Percentiles rank a stretch among this genome's conserved stretches.
Conservation (phyloP, 2,113 vertebrate species). For the Fulica atra region DNA sequence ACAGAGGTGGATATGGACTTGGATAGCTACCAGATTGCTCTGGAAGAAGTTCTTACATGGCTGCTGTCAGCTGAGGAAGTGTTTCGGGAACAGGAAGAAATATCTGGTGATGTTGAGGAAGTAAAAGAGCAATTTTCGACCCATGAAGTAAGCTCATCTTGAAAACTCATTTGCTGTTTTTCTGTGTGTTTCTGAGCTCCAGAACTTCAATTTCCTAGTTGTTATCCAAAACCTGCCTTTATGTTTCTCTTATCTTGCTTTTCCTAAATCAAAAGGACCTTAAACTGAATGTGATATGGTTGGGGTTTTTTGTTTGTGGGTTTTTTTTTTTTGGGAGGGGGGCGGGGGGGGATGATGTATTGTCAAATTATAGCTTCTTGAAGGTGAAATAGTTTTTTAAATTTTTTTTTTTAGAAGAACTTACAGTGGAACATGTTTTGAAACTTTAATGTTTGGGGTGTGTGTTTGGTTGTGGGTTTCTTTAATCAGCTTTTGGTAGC, state of each 20-base stretch:
- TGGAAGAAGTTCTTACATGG: constrained; percentile 98
- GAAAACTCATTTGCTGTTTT: background rate
- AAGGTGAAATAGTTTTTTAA: background rate
- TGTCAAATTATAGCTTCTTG: background rate
- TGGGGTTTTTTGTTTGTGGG: too few relatives aligned
- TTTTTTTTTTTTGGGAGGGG: too few relatives aligned
- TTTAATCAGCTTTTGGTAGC: background rate
- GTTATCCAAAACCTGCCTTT: background rate
- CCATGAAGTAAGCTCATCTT: constrained; percentile 84
- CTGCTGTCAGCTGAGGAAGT: constrained; percentile 91
- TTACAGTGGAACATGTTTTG: background rate
- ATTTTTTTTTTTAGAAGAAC: background rate
- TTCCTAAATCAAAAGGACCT: background rate
- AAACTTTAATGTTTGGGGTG: background rate
- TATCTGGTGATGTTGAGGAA: constrained; percentile 94
- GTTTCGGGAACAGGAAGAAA: constrained; percentile 89
- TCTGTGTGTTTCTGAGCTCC: background rate
- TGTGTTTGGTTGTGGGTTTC: background rate
- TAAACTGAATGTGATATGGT: background rate
- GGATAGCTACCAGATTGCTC: constrained; percentile 89
- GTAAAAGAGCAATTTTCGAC: constrained; percentile 97
- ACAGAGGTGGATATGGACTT: constrained; percentile 82
- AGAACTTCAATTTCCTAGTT: background rate
- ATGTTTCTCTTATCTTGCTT: background rate
- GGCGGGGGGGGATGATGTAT: background rate